Conservation (phyloP, 2,888 invertebrate species). For the Agapetus fuscipes region DNA sequence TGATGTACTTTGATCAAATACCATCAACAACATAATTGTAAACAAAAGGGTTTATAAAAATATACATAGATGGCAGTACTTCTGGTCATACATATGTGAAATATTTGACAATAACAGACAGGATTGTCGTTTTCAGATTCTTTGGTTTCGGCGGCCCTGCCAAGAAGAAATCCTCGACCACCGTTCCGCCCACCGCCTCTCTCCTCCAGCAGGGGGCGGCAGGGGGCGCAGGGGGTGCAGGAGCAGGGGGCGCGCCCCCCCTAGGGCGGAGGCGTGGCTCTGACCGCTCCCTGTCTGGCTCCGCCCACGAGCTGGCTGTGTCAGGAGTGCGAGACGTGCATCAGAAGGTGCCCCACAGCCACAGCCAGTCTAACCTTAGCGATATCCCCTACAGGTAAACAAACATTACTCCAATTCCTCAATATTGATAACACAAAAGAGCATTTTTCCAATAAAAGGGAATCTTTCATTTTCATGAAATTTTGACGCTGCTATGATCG, state of each 20-base stretch:
- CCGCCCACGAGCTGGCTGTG: slow-evolving; percentile 72
- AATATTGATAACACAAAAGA: slow-evolving; percentile 15
- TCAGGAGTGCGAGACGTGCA: slow-evolving; percentile 54
- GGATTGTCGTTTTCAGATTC: slow-evolving; percentile 64
- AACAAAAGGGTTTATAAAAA: too few species aligned
- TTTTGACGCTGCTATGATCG: too few species aligned
- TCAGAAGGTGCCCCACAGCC: slow-evolving; percentile 69
- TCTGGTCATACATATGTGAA: too few species aligned
- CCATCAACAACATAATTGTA: too few species aligned
- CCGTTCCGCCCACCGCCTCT: slow-evolving; percentile 39
- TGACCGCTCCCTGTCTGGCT: slow-evolving; percentile 75
- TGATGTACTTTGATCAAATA: too few species aligned
- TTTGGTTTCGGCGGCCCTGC: slow-evolving; percentile 83
- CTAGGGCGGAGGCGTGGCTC: slow-evolving; percentile 66
- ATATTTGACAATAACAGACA: too few species aligned
- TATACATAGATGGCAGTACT: too few species aligned
- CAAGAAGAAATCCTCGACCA: slow-evolving; percentile 67
- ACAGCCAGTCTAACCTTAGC: slow-evolving; percentile 83
- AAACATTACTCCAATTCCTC: too few species aligned
- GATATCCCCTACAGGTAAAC: slow-evolving; percentile 80
- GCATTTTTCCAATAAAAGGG: background rate
- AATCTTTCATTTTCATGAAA: background rate
- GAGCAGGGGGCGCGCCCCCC: slow-evolving; percentile 28
- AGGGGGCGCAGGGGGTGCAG: slow-evolving; percentile 29
- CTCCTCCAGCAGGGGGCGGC: slow-evolving; percentile 31